Base-by-base conservation (phyloP, 2,113 vertebrate species). In the Irena cyanogastra region DNA sequence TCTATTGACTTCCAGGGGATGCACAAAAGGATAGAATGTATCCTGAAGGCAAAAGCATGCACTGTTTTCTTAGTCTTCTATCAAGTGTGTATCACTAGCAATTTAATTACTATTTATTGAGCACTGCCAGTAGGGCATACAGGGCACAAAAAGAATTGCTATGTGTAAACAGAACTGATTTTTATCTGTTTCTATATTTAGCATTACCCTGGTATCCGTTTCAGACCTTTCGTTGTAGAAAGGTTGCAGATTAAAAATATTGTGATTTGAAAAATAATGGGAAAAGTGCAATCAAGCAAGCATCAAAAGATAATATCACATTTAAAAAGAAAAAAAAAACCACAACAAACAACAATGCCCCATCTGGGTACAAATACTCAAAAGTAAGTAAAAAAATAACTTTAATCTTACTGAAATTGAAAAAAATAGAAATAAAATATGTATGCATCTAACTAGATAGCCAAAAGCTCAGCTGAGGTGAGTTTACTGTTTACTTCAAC, bases 41-140 rank as follows among this genome's bases (percentile, higher is more conserved):
- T 28, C 90, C 92, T 80, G 54, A 65, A 81, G 92, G 47, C 56
- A 94, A 93, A 92, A 91, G 12, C 22, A 60, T 24, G 31, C 71
- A 35, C 27, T 53, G 16, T 49, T 86, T 92, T 86, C 20, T 74
- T 59, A 57, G 23, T 56, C 19, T 65, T 82, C 68, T 77, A n/a
- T 90, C 39, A 78, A 71, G 68, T 10, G 5, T 37, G 12, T 94
- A 89, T 85, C 47, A 68, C 59, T 75, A 78, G 39, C 75, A 35
- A 50, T 93, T 96, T 86, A 81, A 81, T 83, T 71, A 60, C 22
- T 72, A 19, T 71, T 83, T 88, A 75, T 93, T 92, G 76, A 94
- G 27, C 88, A 84, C 27, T 75, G 59, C 33, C 4, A 2, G 19
- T 77, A 61, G 66, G n/a, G 10, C 93, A 60, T 37, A 33, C 4